phyloP scores from a whole-genome alignment of 2,888 invertebrate species.

The Aporophyla lueneburgensis region DNA sequence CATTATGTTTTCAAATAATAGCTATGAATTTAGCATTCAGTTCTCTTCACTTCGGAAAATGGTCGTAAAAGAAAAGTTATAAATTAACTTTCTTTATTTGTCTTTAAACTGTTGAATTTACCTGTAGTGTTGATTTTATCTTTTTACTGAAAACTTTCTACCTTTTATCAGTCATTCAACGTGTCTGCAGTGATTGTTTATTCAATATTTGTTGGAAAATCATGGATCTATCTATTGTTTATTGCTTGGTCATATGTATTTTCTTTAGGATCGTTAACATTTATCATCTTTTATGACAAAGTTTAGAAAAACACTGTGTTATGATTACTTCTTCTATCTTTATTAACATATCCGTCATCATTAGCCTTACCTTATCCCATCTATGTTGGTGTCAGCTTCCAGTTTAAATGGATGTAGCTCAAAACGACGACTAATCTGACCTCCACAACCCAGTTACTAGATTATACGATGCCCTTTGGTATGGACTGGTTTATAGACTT shows the following conservation, averaged over 20 bases:
- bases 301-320: neutral
- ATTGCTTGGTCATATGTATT: neutral
- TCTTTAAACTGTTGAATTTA: neutral
- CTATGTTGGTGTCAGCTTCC: no score
- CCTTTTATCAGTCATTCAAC: neutral
- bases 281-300: neutral
- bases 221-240: neutral
- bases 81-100: conserved; percentile 20
- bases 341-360: neutral
- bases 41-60: conserved; percentile 29
- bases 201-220: neutral
- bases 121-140: neutral
- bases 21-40: neutral
- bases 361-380: neutral
- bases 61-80: neutral
- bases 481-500: neutral
- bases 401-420: no score
- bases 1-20: conserved; percentile 13
- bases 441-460: neutral
- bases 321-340: neutral
- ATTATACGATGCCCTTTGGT: no score
- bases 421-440: no score
- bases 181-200: neutral
- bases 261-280: neutral
- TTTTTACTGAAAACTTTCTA: neutral